Percentiles rank a stretch among this genome's conserved stretches.
Evolutionary conservation across 2,797 vertebrate genomes (phyloP).

Genomic region (Strix occidentalis): DNA sequence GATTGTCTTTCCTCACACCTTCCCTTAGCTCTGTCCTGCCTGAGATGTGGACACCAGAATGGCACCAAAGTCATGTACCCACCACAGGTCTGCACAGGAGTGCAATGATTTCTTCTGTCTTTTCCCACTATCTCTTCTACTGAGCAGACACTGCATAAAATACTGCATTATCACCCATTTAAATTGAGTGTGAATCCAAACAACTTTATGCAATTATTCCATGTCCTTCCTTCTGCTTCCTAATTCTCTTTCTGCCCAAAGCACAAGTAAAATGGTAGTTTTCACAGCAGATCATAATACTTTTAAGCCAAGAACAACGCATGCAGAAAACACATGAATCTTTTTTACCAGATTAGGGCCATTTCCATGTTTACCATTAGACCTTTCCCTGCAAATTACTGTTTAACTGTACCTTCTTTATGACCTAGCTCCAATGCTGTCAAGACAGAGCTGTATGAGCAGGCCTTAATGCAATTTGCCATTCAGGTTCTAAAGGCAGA

Average conservation of each 20-base stretch:
- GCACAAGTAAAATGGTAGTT: neutral
- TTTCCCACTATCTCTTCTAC: neutral
- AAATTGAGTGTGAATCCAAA: neutral
- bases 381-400: neutral
- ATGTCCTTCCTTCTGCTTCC: neutral
- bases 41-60: neutral
- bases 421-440: neutral
- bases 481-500: neutral
- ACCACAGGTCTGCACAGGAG: neutral
- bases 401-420: neutral
- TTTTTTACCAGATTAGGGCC: neutral
- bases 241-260: neutral
- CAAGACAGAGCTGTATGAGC: neutral
- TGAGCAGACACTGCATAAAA: neutral
- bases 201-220: neutral
- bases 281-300: neutral
- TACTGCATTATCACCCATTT: neutral
- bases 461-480: neutral
- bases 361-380: neutral
- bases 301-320: neutral
- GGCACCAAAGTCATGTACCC: neutral
- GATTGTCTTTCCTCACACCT: neutral
- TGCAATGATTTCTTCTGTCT: neutral
- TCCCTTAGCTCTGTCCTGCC: neutral
- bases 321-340: neutral